These are phyloP conservation scores for Melanargia galathea DNA, from an alignment of 2,888 invertebrate genomes.

Conservation along the genomic window DNA sequence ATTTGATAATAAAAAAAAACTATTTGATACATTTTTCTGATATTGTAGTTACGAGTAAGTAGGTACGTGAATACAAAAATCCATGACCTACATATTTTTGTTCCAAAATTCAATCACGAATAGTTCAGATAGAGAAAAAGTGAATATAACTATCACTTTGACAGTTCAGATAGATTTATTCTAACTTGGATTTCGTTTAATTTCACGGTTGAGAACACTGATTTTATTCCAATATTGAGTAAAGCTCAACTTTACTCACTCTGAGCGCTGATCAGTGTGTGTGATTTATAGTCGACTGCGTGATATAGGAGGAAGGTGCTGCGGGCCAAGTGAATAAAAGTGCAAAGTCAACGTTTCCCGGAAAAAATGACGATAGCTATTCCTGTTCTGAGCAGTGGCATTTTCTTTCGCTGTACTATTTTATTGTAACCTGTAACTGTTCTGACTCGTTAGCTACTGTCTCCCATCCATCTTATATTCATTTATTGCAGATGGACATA, in stretches of 20 bases:
- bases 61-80: too few relatives aligned
- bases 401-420: background rate
- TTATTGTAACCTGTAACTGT: background rate
- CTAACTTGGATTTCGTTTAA: constrained; percentile 59
- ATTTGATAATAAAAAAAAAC: too few relatives aligned
- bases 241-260: constrained; percentile 66
- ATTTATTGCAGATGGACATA: too few relatives aligned
- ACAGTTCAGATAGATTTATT: constrained; percentile 51
- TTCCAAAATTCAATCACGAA: constrained; percentile 6
- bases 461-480: too few relatives aligned
- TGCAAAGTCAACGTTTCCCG: constrained; percentile 7
- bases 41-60: too few relatives aligned
- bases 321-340: background rate
- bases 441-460: background rate
- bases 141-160: constrained; percentile 30
- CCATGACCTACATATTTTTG: background rate
- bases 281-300: constrained; percentile 58
- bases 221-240: constrained; percentile 64
- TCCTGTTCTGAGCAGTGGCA: background rate
- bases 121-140: constrained; percentile 16
- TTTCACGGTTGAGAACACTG: constrained; percentile 60
- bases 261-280: constrained; percentile 63
- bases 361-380: background rate
- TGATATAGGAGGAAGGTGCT: constrained; percentile 51
- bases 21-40: too few relatives aligned